Evolutionary conservation across 2,888 invertebrate genomes (phyloP).

Genomic region (Nipponacmea schrenckii): DNA sequence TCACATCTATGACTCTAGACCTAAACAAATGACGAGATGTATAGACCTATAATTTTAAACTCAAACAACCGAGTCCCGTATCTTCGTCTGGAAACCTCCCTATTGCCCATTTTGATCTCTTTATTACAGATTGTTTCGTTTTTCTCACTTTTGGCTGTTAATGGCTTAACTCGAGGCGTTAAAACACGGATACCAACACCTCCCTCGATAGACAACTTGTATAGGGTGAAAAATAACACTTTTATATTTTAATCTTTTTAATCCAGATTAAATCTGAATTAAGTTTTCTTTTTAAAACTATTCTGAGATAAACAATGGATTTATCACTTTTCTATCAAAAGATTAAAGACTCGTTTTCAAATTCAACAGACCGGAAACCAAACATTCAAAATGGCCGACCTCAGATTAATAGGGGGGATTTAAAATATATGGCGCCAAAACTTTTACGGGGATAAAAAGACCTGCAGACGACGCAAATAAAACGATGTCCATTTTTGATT

Average conservation of each 20-base stretch:
- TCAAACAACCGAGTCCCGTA: too few relatives aligned
- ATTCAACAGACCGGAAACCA: not conserved
- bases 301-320: not conserved
- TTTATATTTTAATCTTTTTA: not conserved
- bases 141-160: too few relatives aligned
- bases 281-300: not conserved
- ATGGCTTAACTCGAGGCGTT: too few relatives aligned
- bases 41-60: too few relatives aligned
- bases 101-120: too few relatives aligned
- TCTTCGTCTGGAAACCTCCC: too few relatives aligned
- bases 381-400: not conserved
- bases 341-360: conserved; percentile 5
- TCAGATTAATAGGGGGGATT: not conserved
- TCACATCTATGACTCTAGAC: too few relatives aligned
- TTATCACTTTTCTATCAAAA: conserved; percentile 3
- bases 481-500: too few relatives aligned
- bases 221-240: not conserved
- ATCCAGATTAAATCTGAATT: not conserved
- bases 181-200: too few relatives aligned
- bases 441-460: not conserved
- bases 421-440: not conserved
- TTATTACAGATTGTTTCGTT: too few relatives aligned
- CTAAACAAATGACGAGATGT: too few relatives aligned
- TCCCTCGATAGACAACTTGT: too few relatives aligned
- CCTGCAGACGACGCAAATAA: not conserved